phyloP scores from a whole-genome alignment of 92 coral and sea anemone genomes.

The Galaxea fascicularis region DNA sequence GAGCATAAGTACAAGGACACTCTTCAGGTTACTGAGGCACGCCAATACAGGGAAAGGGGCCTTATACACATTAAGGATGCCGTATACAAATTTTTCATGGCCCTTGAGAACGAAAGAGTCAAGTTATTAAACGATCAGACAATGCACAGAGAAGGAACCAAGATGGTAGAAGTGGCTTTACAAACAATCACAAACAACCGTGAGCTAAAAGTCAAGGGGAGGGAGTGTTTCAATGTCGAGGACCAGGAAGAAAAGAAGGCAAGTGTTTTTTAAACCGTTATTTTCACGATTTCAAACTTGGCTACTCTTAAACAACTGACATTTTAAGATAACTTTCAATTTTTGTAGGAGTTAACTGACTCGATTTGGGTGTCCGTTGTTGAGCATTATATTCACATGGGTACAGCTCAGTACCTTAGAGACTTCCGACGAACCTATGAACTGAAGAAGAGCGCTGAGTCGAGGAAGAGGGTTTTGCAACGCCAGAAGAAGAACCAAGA shows the following conservation, averaged over 20 bases:
- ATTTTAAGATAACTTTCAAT: too few relatives aligned
- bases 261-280: neutral
- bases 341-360: too few relatives aligned
- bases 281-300: too few relatives aligned
- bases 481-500: slow-evolving; percentile 13
- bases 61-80: slow-evolving; percentile 34
- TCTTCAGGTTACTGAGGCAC: slow-evolving; percentile 11
- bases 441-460: slow-evolving; percentile 27
- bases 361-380: neutral
- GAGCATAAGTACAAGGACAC: slow-evolving; percentile 1
- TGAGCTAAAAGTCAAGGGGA: neutral
- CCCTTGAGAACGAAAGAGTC: neutral
- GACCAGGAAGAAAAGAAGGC: neutral
- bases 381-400: slow-evolving; percentile 29
- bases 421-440: slow-evolving; percentile 27
- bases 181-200: neutral
- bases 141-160: neutral
- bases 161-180: neutral
- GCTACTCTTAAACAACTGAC: too few relatives aligned
- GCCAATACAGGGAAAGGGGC: slow-evolving; percentile 31
- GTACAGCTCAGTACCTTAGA: slow-evolving; percentile 37
- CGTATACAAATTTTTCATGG: neutral
- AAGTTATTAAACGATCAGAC: neutral
- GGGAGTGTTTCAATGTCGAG: neutral
- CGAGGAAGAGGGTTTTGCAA: slow-evolving; percentile 36